Evolutionary conservation across 2,888 invertebrate genomes (phyloP), one percentile per base, ranked within the genome.

Genomic region (Myathropa florea): DNA sequence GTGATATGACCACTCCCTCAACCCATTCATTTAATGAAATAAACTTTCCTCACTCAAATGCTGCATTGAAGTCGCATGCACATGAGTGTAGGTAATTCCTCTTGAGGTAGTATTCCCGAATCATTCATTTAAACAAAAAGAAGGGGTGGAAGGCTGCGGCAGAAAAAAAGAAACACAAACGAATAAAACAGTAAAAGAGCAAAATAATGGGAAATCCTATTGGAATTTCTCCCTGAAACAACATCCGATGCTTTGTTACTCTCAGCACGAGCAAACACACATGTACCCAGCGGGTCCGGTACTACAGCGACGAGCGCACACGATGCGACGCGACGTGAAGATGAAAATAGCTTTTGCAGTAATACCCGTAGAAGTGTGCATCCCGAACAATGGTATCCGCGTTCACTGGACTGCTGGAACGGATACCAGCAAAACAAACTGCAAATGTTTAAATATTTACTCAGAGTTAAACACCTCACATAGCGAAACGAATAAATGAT

Each of bases 361-460:
- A 46, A 18, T 46, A 46, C 46, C 46, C 46, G 46, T 46, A 46
- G 70, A 60, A 75, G 53, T 64, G 64, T 24, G 23, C 53, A 55
- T 21, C 64, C 55, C 18, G 36, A 53, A 30, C 46, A 60, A 67
- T 76, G 26, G 28, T 59, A 55, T 33, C 67, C 26, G 28, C 18
- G 30, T 46, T 46, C 18, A 18, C 46, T 46, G 46, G 18, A 46
- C 46, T 18, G 46, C 18, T 46, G 46, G 18, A 46, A 46, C 7
- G 46, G 7, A 46, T 46, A 46, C 18, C 26, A 18, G 28, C 4
- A 12, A 76, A 76, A 65, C 78, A 71, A 80, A 67, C 65, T 65
- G 71, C 59, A 46, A 70, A 71, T 67, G 80, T 82, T 85, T 82
- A 81, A 85, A 85, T 85, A 82, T 85, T 85, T 85, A 85, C 73